phyloP scores from a whole-genome alignment of 2,888 invertebrate species.

The Heteromyza rotundicornis region DNA sequence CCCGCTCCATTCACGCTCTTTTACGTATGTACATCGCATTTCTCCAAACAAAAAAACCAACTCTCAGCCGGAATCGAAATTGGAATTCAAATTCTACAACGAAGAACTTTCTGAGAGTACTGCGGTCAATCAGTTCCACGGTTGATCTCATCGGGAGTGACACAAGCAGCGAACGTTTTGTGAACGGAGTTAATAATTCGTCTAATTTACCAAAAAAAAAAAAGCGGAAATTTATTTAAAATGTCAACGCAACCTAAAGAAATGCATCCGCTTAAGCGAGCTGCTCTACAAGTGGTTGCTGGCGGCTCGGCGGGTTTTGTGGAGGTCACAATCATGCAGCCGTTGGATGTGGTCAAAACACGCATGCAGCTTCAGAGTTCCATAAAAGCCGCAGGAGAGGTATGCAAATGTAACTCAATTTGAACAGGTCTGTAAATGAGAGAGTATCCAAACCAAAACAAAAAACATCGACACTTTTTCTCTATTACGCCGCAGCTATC shows the following conservation, averaged over 20 bases:
- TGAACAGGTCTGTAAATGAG: no score
- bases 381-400: constrained; percentile 38
- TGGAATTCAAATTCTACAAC: no score
- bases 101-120: no score
- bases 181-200: neutral
- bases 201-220: no score
- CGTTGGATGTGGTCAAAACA: constrained; percentile 91
- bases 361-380: constrained; percentile 78
- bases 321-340: constrained; percentile 96
- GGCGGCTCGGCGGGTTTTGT: constrained; percentile 93
- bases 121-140: neutral
- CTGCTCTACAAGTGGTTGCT: constrained; percentile 64
- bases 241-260: constrained; percentile 24
- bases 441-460: constrained; percentile 27
- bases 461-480: neutral
- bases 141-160: neutral
- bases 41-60: no score
- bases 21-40: no score
- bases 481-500: neutral
- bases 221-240: neutral
- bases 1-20: no score
- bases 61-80: no score
- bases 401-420: no score
- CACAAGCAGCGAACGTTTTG: neutral
- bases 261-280: constrained; percentile 48